A percentile compares a stretch with the other conserved stretches of the same genome.
These are phyloP conservation scores for Limenitis camilla DNA, from an alignment of 2,888 invertebrate species.

Conservation along the genomic window DNA sequence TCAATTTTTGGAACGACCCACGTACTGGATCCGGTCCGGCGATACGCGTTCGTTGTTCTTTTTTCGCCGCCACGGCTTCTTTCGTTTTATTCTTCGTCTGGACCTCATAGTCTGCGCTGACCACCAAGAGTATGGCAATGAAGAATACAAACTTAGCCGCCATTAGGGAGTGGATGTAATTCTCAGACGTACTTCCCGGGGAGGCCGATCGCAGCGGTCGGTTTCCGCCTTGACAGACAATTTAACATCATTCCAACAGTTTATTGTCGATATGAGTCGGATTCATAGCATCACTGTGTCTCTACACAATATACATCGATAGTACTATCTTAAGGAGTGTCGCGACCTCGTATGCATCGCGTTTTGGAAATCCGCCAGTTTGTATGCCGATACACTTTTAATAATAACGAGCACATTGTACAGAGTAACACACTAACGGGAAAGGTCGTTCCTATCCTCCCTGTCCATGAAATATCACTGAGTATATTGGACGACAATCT, in stretches of 20 bases:
- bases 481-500: constrained; percentile 40
- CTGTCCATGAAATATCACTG: constrained; percentile 38
- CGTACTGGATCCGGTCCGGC: constrained; percentile 46
- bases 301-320: constrained; percentile 25
- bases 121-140: constrained; percentile 46
- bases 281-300: constrained; percentile 41
- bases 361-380: constrained; percentile 45
- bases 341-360: constrained; percentile 31
- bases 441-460: constrained; percentile 29
- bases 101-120: constrained; percentile 52
- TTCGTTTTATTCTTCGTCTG: constrained; percentile 55
- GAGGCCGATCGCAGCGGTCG: constrained; percentile 35
- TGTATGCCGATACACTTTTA: constrained; percentile 40
- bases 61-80: constrained; percentile 67
- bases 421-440: constrained; percentile 16
- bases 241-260: constrained; percentile 40
- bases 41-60: constrained; percentile 46
- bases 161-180: constrained; percentile 27
- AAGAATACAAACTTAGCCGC: constrained; percentile 50
- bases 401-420: constrained; percentile 28
- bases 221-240: constrained; percentile 20
- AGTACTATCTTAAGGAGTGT: constrained; percentile 38
- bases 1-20: constrained; percentile 50
- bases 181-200: not conserved
- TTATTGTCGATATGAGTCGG: constrained; percentile 32